Conservation (phyloP, 2,113 vertebrate species). For the Notarius quadriscutis region DNA sequence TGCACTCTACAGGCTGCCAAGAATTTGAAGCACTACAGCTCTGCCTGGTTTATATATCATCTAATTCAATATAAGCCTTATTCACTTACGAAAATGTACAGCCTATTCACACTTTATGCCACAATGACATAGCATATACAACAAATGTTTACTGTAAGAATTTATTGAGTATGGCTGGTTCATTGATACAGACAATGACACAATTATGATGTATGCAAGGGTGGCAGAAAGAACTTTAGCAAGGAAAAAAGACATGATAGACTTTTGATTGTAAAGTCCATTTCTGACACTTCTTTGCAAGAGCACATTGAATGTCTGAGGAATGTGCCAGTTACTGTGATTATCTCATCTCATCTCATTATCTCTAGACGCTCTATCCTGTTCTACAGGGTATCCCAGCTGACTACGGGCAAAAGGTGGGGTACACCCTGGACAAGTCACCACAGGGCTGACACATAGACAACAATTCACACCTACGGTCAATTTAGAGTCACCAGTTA, state of each 20-base stretch:
- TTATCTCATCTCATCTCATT: background rate
- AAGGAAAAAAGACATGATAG: background rate
- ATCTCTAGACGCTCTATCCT: no score
- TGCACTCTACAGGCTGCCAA: conserved; percentile 4
- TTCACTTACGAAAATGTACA: background rate
- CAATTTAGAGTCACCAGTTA: no score
- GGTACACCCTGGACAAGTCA: no score
- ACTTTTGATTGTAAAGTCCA: background rate
- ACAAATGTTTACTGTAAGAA: background rate
- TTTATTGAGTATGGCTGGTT: background rate
- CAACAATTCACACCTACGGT: no score
- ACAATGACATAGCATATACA: background rate
- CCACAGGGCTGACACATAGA: no score
- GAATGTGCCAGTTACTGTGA: background rate
- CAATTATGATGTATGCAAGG: background rate
- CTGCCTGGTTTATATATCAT: conserved; percentile 3
- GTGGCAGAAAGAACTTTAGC: background rate
- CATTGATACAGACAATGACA: background rate
- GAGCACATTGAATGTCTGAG: background rate
- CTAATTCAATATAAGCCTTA: background rate
- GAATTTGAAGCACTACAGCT: conserved; percentile 4
- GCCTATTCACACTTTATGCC: background rate
- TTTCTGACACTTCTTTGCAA: background rate
- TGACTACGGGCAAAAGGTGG: no score
- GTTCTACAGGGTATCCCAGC: no score